Conservation (phyloP, 2,113 vertebrate genomes). For the Dipodomys merriami region DNA sequence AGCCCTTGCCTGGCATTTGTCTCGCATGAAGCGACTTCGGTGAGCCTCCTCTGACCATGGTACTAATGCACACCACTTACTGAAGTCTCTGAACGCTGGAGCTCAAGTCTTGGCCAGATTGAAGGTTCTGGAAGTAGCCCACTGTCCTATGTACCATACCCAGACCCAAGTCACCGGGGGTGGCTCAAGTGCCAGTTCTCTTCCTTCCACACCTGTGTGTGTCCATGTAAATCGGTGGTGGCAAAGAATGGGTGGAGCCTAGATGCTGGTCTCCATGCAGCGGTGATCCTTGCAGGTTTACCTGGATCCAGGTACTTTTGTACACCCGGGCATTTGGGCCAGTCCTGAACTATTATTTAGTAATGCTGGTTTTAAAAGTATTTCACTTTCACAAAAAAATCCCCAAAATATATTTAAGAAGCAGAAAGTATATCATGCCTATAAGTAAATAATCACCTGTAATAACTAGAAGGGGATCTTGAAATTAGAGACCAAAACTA, state of each 20-base stretch:
- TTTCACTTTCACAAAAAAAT: neutral
- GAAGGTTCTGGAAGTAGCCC: too few relatives aligned
- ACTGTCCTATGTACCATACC: neutral
- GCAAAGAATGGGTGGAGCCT: neutral
- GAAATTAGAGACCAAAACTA: neutral
- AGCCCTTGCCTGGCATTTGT: too few relatives aligned
- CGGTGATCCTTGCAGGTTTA: accelerated
- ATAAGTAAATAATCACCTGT: neutral
- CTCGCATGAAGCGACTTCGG: neutral
- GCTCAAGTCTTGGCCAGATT: neutral
- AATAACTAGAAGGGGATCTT: neutral
- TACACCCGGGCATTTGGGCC: neutral
- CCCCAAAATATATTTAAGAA: neutral
- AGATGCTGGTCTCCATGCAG: neutral
- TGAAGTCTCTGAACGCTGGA: neutral
- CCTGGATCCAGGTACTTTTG: neutral
- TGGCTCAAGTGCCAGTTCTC: neutral
- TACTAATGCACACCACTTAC: neutral
- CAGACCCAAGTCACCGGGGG: neutral
- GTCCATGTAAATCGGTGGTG: neutral
- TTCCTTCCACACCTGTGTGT: neutral
- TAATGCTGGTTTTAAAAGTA: conserved; percentile 19
- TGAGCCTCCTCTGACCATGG: neutral
- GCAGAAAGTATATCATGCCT: conserved; percentile 1
- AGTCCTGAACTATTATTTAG: neutral